phyloP scores from a whole-genome alignment of 2,888 invertebrate species.

The Phrixothrix hirtus region DNA sequence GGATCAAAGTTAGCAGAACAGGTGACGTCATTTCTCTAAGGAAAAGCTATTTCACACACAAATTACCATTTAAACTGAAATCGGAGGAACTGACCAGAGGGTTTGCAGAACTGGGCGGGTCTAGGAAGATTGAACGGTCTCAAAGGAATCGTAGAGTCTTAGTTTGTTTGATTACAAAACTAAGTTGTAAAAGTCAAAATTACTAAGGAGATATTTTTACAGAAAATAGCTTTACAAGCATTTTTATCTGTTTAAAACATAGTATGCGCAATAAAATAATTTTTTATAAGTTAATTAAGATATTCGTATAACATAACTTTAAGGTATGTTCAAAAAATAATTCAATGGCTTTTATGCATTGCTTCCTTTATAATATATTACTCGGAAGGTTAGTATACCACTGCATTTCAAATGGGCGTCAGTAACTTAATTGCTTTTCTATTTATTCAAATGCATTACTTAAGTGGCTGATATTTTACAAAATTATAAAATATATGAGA shows the following conservation, averaged over 20 bases:
- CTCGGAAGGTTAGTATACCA: too few species aligned
- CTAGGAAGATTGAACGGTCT: slow-evolving; percentile 56
- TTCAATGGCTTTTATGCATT: too few species aligned
- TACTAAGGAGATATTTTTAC: slow-evolving; percentile 3
- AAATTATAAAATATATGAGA: too few species aligned
- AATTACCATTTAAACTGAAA: slow-evolving; percentile 58
- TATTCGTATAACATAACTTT: too few species aligned
- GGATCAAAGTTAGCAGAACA: slow-evolving; percentile 42
- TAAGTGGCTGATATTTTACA: too few species aligned
- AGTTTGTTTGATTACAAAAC: slow-evolving; percentile 35
- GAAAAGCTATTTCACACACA: slow-evolving; percentile 51
- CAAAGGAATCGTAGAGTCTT: slow-evolving; percentile 45
- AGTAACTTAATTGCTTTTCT: too few species aligned
- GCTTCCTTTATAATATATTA: too few species aligned
- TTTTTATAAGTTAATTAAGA: too few species aligned
- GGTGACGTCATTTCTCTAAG: slow-evolving; percentile 50
- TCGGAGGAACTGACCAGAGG: slow-evolving; percentile 51
- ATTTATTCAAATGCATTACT: too few species aligned
- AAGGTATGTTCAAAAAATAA: too few species aligned
- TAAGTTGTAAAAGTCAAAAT: slow-evolving; percentile 30
- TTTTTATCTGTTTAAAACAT: not conserved
- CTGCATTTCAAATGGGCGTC: too few species aligned
- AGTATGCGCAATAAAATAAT: not conserved
- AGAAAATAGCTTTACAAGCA: not conserved
- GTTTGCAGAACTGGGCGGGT: slow-evolving; percentile 49